Evolutionary conservation across 2,888 invertebrate species (phyloP).

Genomic region (Nemoura dubitans): DNA sequence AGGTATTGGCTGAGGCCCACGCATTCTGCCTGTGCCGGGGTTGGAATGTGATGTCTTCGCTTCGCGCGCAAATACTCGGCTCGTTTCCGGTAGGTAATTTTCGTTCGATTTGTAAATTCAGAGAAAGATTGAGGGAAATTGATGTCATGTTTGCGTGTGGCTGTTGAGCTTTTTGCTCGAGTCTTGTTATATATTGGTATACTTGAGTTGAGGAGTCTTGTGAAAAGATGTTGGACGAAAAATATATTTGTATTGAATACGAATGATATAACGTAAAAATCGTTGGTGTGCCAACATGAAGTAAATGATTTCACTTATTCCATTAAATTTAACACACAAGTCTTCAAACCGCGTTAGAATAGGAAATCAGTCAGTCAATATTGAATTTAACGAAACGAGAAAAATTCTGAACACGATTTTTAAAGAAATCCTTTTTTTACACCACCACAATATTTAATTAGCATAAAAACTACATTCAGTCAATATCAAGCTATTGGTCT

Average conservation of each 20-base stretch:
- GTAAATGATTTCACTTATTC: not conserved
- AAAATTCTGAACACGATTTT: not conserved
- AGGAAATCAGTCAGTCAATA: not conserved
- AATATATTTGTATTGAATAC: not conserved
- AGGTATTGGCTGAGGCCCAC: constrained; percentile 33
- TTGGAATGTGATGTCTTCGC: constrained; percentile 1
- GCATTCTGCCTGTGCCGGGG: not conserved
- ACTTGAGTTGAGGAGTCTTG: not conserved
- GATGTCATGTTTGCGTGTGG: not conserved
- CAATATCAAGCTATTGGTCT: not conserved
- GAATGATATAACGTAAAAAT: not conserved
- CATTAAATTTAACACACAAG: not conserved
- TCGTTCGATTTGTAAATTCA: not conserved
- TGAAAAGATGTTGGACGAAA: not conserved
- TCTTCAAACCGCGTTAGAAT: not conserved
- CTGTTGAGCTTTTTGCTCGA: not conserved
- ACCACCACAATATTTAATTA: not conserved
- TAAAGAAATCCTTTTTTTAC: not conserved
- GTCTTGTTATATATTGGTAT: no score
- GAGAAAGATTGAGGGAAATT: not conserved
- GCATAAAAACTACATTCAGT: not conserved
- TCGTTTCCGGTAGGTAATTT: constrained; percentile 23
- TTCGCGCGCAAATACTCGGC: not conserved
- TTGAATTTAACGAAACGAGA: not conserved
- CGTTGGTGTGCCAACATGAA: not conserved